Base-by-base conservation (phyloP, 2,113 vertebrate species). In the Notarius quadriscutis region DNA sequence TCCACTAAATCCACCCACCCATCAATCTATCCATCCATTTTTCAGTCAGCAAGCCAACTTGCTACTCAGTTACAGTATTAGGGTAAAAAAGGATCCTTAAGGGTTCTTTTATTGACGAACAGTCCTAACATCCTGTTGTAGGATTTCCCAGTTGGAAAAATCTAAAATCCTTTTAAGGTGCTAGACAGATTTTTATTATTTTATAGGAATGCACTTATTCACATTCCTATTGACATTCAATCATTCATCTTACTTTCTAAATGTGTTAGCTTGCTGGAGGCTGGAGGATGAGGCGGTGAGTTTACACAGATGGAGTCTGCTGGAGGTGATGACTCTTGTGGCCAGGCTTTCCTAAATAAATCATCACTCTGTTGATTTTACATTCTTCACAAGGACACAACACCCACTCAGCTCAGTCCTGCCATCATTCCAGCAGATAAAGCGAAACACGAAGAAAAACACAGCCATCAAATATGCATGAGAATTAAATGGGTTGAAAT, bases 401-500 rank as follows among this genome's bases (percentile, higher is more conserved):
- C 51, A 84, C 1, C 50, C 60, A 78, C 51, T 53, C 27, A 18
- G 34, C 78, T 81, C 72, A 58, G 63, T 74, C 55, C 10, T 53
- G 51, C 51, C 17, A 48, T 57, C 74, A 58, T 14, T 58, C 51
- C 57, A 17, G 50, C 51, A 15, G 34, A 77, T 62, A n/a, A 25
- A 83, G 8, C 51, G 12, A 10, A 34, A 78, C 58, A 27, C 1
- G 55, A 55, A 78, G 57, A 84, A 80, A 58, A 67, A 60, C 60
- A 15, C 77, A 20, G 77, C 48, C 74, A 71, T 85, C 41, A 87
- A 90, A 88, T 79, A 87, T 58, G 62, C 79, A 85, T 86, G 58
- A 90, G 77, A 57, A 69, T 84, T 90, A 90, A 90, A 89, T 84
- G 71, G 65, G 7, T 20, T 71, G 72, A 89, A 87, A 87, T 85